Evolutionary conservation across 1,140 invertebrate species (phyloP), one percentile per base, ranked within the genome.

Genomic region (Streblospio benedicti): DNA sequence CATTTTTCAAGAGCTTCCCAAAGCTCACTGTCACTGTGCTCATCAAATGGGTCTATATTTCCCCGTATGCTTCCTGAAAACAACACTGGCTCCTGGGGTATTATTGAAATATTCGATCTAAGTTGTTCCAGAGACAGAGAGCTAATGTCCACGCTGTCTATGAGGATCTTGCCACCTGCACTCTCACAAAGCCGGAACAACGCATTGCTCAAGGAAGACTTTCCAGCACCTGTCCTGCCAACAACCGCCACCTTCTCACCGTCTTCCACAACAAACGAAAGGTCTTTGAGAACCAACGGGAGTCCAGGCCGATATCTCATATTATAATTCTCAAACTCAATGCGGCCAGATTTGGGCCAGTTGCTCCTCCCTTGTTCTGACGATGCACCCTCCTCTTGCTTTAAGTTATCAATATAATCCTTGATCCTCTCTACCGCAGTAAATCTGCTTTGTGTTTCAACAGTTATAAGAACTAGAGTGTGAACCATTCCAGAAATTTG

Each of bases 181-280:
- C 79, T 65, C 67, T 84, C 82, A 18, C 82, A 75, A 47, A 84
- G 67, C 55, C 82, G 69, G 59, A 83, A 84, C 12, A 83, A 65
- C 9, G 77, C 79, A 33, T 83, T 70, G 4, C 80, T 81, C 14
- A 83, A 56, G 3, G 81, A 82, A 1, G 76, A 80, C 62, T 84
- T 83, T 16, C 83, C 82, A 71, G 54, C 69, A 33, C 71, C 71
- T 25, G 71, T 72, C 4, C 69, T 49, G 33, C 71, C 71, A 41
- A 71, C 68, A 18, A 72, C 87, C 33, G 20, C 9, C 23, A 55
- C 55, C 41, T 57, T 57, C 31, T 57, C 55, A 4, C 3, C 41
- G 16, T 35, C 14, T 4, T 82, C 79, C 0, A 93, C 84, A 12
- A 78, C 76, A 65, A 89, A 88, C 41, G 78, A 79, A 6, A 85